Conservation (phyloP, 2,797 vertebrate species). For the Falco peregrinus region DNA sequence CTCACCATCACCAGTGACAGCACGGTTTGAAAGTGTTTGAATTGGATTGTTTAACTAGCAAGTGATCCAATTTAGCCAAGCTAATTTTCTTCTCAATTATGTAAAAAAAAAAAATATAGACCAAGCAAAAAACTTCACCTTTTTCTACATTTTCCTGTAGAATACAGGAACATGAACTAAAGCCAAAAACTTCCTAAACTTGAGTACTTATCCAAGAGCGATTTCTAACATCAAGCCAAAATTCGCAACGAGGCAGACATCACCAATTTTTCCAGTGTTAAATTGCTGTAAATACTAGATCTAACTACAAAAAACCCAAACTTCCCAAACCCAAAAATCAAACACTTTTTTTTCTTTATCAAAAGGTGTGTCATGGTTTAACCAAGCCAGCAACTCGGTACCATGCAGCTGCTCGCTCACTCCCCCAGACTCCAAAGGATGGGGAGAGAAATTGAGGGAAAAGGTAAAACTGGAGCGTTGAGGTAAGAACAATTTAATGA, state of each 20-base stretch:
- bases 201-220: constrained; percentile 57
- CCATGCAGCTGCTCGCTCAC: no score
- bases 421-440: no score
- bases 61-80: constrained; percentile 64
- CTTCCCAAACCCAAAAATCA: neutral
- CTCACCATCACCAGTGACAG: constrained; percentile 53
- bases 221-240: constrained; percentile 69
- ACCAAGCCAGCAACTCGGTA: no score
- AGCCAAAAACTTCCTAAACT: constrained; percentile 42
- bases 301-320: constrained; percentile 7
- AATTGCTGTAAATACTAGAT: constrained; percentile 61
- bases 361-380: neutral
- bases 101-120: constrained; percentile 38
- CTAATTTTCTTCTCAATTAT: constrained; percentile 35
- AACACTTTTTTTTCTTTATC: neutral
- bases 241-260: constrained; percentile 62
- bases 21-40: constrained; percentile 63
- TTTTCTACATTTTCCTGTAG: constrained; percentile 36
- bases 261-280: constrained; percentile 49
- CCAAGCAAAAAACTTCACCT: neutral
- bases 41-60: constrained; percentile 71
- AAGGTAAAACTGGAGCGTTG: no score
- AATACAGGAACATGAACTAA: constrained; percentile 53
- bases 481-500: no score
- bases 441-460: no score